A percentile compares a stretch with the other conserved stretches of the same genome.
Conservation (phyloP, 2,888 invertebrate genomes). For the Bibio marci region DNA sequence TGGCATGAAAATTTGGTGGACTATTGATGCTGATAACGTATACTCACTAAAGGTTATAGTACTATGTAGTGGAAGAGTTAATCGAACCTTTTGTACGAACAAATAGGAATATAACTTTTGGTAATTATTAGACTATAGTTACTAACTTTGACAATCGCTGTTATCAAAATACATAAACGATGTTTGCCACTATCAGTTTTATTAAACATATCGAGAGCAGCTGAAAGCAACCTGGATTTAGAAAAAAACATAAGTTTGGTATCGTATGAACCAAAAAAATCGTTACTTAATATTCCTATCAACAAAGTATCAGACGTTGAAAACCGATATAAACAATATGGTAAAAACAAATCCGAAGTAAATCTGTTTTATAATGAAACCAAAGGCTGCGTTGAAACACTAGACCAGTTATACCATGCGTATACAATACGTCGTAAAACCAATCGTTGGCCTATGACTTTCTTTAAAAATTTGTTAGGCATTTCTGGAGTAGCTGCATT, state of each 20-base stretch:
- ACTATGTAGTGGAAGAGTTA: not conserved
- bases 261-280: constrained; percentile 6
- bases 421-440: constrained; percentile 11
- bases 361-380: constrained; percentile 12
- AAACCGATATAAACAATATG: no score
- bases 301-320: constrained; percentile 5
- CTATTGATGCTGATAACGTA: not conserved
- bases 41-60: not conserved
- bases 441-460: constrained; percentile 12
- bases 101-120: not conserved
- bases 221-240: constrained; percentile 2
- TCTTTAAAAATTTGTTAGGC: constrained; percentile 9
- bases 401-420: constrained; percentile 11
- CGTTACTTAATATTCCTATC: constrained; percentile 5
- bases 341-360: constrained; percentile 11
- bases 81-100: not conserved
- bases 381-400: constrained; percentile 12
- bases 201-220: not conserved
- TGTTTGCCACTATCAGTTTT: constrained; percentile 2
- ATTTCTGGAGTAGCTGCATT: not conserved
- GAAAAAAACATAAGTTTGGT: constrained; percentile 1
- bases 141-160: no score
- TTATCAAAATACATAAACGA: not conserved
- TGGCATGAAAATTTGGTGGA: constrained; percentile 1
- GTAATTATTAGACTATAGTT: no score